Evolutionary conservation across 2,113 vertebrate species (phyloP).

Genomic region (Delphinus delphis): DNA sequence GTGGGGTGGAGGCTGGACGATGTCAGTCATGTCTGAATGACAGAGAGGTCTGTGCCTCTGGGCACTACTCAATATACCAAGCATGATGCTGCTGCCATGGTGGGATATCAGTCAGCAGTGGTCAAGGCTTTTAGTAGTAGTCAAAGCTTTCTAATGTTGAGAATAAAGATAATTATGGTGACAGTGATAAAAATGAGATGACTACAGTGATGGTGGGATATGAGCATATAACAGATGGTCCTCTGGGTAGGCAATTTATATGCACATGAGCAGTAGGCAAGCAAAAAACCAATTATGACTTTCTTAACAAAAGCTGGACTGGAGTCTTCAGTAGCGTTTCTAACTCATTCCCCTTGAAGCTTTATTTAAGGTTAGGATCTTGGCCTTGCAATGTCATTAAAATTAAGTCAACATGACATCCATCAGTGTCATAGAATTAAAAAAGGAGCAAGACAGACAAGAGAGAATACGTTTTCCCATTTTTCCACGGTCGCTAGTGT

Average conservation of each 20-base stretch:
- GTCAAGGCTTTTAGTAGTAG: neutral
- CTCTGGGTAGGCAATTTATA: neutral
- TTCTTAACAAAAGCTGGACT: neutral
- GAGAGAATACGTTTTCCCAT: neutral
- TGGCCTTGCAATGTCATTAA: neutral
- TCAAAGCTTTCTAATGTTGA: neutral
- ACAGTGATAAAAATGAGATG: neutral
- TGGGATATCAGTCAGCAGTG: neutral
- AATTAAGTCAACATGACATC: neutral
- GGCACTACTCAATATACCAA: neutral
- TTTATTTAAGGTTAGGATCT: neutral
- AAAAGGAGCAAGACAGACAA: neutral
- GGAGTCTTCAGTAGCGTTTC: neutral
- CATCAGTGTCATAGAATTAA: neutral
- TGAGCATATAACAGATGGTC: neutral
- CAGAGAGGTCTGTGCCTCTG: neutral
- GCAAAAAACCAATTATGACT: neutral
- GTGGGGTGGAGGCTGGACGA: fast-evolving
- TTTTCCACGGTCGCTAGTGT: neutral
- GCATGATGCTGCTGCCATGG: neutral
- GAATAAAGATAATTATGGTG: neutral
- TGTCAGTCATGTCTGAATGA: neutral
- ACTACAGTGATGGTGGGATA: neutral
- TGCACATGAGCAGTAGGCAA: neutral
- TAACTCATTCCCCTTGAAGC: neutral